Percentiles rank a stretch among this genome's conserved stretches.
Conservation (phyloP, 30 jellyfish, hydroid and myxozoan species). For the Catostylus mosaicus region DNA sequence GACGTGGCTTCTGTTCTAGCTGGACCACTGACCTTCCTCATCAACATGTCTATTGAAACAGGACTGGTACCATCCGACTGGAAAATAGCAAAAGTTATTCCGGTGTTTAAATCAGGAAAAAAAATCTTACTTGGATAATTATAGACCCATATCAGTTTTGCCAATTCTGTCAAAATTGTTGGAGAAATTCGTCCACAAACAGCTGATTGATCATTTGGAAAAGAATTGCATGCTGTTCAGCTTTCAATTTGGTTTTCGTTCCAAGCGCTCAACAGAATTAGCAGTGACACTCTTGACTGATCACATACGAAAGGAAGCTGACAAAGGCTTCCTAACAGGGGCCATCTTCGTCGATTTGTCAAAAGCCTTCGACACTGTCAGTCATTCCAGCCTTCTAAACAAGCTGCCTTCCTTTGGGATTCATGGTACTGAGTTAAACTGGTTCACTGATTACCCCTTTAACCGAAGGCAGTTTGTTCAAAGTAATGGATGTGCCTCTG, state of each 20-base stretch:
- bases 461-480: no score
- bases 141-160: conserved; percentile 69
- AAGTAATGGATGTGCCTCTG: no score
- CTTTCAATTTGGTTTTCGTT: conserved; percentile 35
- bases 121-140: conserved; percentile 38
- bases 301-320: conserved; percentile 62
- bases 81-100: conserved; percentile 75
- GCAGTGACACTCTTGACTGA: conserved; percentile 69
- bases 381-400: conserved; percentile 62
- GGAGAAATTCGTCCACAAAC: conserved; percentile 57
- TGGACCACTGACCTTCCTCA: conserved; percentile 34
- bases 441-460: no score
- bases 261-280: no score
- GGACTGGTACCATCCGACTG: conserved; percentile 68
- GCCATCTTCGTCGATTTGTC: conserved; percentile 65
- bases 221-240: neutral
- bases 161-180: conserved; percentile 55
- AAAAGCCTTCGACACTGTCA: conserved; percentile 74
- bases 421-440: no score
- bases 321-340: no score
- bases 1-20: conserved; percentile 43
- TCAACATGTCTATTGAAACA: conserved; percentile 38
- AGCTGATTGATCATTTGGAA: conserved; percentile 67
- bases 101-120: conserved; percentile 47
- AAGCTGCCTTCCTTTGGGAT: conserved; percentile 69